Evolutionary conservation across 2,113 vertebrate species (phyloP).

Genomic region (Silurus meridionalis): DNA sequence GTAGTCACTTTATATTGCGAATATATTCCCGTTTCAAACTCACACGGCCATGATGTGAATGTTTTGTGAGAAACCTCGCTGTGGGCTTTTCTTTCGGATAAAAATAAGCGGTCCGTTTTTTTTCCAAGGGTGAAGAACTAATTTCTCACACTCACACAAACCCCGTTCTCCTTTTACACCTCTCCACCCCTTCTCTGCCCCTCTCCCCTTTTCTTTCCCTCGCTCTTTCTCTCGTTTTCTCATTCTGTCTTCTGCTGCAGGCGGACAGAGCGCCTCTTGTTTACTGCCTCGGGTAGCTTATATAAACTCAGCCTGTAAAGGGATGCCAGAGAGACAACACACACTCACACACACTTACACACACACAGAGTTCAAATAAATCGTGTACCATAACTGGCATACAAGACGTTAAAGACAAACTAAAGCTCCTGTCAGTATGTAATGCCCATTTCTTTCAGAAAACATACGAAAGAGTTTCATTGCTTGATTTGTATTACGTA

Average conservation of each 20-base stretch:
- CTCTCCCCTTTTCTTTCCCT: slow-evolving; percentile 27
- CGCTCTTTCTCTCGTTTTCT: slow-evolving; percentile 32
- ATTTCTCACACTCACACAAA: slow-evolving; percentile 40
- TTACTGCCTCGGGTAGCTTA: slow-evolving; percentile 50
- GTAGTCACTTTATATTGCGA: background rate
- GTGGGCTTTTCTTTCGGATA: background rate
- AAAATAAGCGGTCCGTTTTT: slow-evolving; percentile 12
- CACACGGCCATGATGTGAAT: background rate
- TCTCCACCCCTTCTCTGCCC: slow-evolving; percentile 13
- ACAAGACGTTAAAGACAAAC: background rate
- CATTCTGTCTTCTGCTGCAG: slow-evolving; percentile 42
- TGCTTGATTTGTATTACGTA: slow-evolving; percentile 17
- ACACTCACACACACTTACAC: slow-evolving; percentile 8
- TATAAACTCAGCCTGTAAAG: slow-evolving; percentile 52
- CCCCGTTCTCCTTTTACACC: slow-evolving; percentile 29
- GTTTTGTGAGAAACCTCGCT: slow-evolving; percentile 10
- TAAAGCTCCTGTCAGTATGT: background rate
- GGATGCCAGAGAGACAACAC: slow-evolving; percentile 22
- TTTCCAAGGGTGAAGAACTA: background rate
- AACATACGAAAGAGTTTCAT: too few relatives aligned
- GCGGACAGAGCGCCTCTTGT: slow-evolving; percentile 57
- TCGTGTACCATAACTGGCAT: background rate
- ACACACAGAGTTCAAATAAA: slow-evolving; percentile 1
- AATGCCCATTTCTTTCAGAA: background rate
- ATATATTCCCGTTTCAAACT: background rate